Base-by-base conservation (phyloP, 1,140 invertebrate genomes). In the Druon quercuslanigerum region DNA sequence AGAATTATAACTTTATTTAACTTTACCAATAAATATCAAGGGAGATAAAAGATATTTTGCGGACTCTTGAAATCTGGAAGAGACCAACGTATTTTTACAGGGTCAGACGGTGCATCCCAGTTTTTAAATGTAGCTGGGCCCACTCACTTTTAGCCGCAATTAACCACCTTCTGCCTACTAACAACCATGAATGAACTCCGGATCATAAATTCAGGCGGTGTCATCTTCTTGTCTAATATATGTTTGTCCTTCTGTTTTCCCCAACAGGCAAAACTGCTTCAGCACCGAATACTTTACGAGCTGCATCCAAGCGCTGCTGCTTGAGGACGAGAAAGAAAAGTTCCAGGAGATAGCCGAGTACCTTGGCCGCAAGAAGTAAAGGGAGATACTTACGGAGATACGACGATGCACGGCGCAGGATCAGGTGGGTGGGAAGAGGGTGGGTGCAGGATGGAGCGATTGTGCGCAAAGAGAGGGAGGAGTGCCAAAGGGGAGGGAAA, bases 231-330 rank as follows among this genome's bases (percentile, higher is more conserved):
- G 12, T 40, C 20, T 66, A 66, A 66, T 40, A 16, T 16, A 40
- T 16, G 25, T 6, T 33, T 33, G n/a, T 76, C 19, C 25, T 71
- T 79, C 20, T 75, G 46, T 75, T 76, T 20, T n/a, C 79, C 84
- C 79, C 84, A 86, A 79, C 88, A 94, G 93, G 88, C 91, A 92
- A 83, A 90, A 93, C 78, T 94, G 93, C 90, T 94, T 94, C 88
- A 92, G 90, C 79, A 94, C 91, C 87, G 87, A 90, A 84, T 94
- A 93, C 88, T 95, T 95, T 87, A 93, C 93, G 81, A 92, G 92
- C 84, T 95, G 94, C 85, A 90, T 94, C 82, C 91, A 94, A 87
- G 92, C 92, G 72, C 88, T 95, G 81, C 88, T 94, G 78, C 88
- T 94, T 80, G 90, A 91, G 77, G 92, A 93, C 81, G 93, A 94